phyloP scores from a whole-genome alignment of 2,888 invertebrate genomes.

The Asteroscopus sphinx region DNA sequence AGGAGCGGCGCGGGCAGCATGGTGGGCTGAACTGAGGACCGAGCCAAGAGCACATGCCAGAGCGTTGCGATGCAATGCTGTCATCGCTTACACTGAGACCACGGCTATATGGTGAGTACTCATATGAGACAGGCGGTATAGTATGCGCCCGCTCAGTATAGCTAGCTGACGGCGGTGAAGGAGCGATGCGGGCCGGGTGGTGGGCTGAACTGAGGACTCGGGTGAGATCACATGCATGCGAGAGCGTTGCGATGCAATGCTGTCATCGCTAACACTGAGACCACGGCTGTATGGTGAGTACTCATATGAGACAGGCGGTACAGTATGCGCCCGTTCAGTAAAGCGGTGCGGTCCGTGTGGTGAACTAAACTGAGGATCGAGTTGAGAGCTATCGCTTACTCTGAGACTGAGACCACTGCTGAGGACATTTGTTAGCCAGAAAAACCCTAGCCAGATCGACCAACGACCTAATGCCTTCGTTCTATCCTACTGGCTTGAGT shows the following conservation, averaged over 20 bases:
- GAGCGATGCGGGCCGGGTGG: conserved; percentile 97
- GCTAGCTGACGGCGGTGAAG: conserved; percentile 93
- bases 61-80: conserved; percentile 97
- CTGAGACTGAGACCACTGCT: no score
- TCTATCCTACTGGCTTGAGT: no score
- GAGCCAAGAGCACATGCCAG: conserved; percentile 98
- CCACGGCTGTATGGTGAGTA: conserved; percentile 96
- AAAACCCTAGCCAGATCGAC: no score
- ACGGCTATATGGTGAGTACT: conserved; percentile 95
- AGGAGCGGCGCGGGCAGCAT: conserved; percentile 97
- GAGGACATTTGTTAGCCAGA: no score
- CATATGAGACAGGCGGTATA: conserved; percentile 76
- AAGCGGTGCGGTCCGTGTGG: conserved; percentile 97
- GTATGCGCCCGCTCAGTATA: conserved; percentile 85
- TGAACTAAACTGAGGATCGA: conserved; percentile 99
- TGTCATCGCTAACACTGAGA: conserved; percentile 97
- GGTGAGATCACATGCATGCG: conserved; percentile 97
- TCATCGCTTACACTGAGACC: conserved; percentile 97
- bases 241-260: no score
- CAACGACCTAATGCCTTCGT: no score
- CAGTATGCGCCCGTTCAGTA: conserved; percentile 83
- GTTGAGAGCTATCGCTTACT: no score
- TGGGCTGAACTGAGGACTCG: conserved; percentile 99
- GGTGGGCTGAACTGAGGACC: conserved; percentile 99
- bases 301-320: conserved; percentile 74